These are phyloP conservation scores for Drosophila pectinifera DNA, from an alignment of 1,140 invertebrate genomes.

Conservation along the genomic window DNA sequence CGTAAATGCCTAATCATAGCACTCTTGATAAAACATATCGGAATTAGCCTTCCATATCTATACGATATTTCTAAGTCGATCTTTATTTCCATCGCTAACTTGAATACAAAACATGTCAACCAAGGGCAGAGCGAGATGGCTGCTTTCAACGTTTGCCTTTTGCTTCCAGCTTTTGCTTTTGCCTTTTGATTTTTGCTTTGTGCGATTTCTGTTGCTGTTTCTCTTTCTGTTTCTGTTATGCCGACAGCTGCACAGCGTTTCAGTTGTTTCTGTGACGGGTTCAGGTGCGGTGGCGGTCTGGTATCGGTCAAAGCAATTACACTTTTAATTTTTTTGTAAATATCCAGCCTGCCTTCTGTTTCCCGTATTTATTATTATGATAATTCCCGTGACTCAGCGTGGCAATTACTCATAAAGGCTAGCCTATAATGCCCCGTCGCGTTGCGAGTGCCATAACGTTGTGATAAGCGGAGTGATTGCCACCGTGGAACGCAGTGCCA, in stretches of 20 bases:
- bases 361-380: constrained; percentile 18
- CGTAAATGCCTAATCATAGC: no score
- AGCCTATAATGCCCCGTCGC: constrained; percentile 24
- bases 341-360: constrained; percentile 5
- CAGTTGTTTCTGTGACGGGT: constrained; percentile 74
- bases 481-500: constrained; percentile 33
- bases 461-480: constrained; percentile 45
- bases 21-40: not conserved
- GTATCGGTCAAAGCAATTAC: constrained; percentile 51
- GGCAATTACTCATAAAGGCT: constrained; percentile 31
- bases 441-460: constrained; percentile 7
- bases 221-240: constrained; percentile 36
- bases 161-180: constrained; percentile 26
- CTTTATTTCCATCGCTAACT: not conserved
- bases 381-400: constrained; percentile 27
- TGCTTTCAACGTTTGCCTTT: constrained; percentile 7
- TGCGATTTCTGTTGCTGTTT: constrained; percentile 22
- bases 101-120: constrained; percentile 65
- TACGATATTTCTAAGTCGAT: not conserved
- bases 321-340: constrained; percentile 4
- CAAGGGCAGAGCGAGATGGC: constrained; percentile 33
- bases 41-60: not conserved
- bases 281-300: constrained; percentile 70
- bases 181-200: constrained; percentile 11
- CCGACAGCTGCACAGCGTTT: constrained; percentile 54